Evolutionary conservation across 2,888 invertebrate genomes (phyloP).

Genomic region (Drosophila longiperda): DNA sequence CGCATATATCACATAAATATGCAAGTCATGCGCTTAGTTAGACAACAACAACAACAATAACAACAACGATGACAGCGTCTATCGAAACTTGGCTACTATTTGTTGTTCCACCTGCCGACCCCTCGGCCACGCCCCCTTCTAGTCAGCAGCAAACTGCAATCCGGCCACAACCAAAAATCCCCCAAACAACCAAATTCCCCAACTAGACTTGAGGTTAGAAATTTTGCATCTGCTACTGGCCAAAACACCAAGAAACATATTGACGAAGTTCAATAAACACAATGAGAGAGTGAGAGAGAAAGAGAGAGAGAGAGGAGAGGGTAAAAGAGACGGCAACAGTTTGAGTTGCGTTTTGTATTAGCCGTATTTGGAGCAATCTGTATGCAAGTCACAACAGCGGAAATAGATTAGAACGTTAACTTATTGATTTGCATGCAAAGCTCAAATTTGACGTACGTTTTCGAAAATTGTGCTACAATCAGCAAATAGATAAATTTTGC

Average conservation of each 20-base stretch:
- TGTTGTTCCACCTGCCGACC: background rate
- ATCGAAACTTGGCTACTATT: slow-evolving; percentile 25
- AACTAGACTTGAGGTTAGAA: slow-evolving; percentile 40
- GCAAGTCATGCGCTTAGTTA: slow-evolving; percentile 74
- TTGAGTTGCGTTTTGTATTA: slow-evolving; percentile 25
- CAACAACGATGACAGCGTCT: slow-evolving; percentile 28
- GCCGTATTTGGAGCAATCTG: slow-evolving; percentile 52
- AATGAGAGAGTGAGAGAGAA: background rate
- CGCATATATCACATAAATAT: slow-evolving; percentile 70
- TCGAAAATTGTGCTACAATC: slow-evolving; percentile 20
- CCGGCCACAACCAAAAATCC: slow-evolving; percentile 35
- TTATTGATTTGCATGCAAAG: slow-evolving; percentile 58
- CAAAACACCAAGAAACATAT: slow-evolving; percentile 11
- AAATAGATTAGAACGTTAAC: slow-evolving; percentile 63
- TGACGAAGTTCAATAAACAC: slow-evolving; percentile 17
- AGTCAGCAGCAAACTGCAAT: slow-evolving; percentile 37
- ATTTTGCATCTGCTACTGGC: slow-evolving; percentile 27
- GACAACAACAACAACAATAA: slow-evolving; percentile 35
- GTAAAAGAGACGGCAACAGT: background rate
- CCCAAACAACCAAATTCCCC: slow-evolving; percentile 20
- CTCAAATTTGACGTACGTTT: slow-evolving; percentile 27
- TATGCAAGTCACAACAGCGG: slow-evolving; percentile 58
- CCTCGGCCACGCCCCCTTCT: background rate
- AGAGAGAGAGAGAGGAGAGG: background rate
- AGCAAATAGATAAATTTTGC: slow-evolving; percentile 3